Conservation (phyloP, 2,113 vertebrate species). For the Semicossyphus pulcher region DNA sequence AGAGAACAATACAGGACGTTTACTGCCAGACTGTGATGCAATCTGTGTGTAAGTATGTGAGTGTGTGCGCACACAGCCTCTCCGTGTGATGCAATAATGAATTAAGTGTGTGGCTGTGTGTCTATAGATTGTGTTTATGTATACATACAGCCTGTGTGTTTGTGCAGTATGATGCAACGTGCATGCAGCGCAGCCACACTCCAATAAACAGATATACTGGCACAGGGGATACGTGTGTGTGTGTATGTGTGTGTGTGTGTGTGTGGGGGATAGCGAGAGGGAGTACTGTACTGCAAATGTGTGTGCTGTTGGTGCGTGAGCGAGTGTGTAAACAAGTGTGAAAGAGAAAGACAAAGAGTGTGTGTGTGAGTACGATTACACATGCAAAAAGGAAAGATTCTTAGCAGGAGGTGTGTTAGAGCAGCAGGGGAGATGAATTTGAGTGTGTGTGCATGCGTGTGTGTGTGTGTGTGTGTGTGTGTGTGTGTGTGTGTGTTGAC, state of each 20-base stretch:
- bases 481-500: conserved; percentile 44
- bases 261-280: conserved; percentile 19
- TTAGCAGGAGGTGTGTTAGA: conserved; percentile 56
- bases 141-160: neutral
- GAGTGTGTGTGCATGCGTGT: conserved; percentile 9
- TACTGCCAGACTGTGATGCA: conserved; percentile 56
- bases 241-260: conserved; percentile 31
- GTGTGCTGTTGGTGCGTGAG: conserved; percentile 57
- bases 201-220: conserved; percentile 56
- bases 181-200: conserved; percentile 40
- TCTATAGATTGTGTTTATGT: conserved; percentile 43
- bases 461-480: conserved; percentile 24
- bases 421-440: conserved; percentile 52
- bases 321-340: conserved; percentile 67
- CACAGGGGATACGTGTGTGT: neutral
- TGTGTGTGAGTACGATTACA: conserved; percentile 46
- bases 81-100: conserved; percentile 46
- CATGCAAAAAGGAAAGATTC: conserved; percentile 64
- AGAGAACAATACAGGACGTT: conserved; percentile 39
- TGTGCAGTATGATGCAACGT: conserved; percentile 45
- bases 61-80: conserved; percentile 7
- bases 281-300: conserved; percentile 56
- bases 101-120: conserved; percentile 11
- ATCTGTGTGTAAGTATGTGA: conserved; percentile 47
- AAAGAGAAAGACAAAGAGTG: conserved; percentile 51